Percentiles rank a stretch among this genome's conserved stretches.
Evolutionary conservation across 2,888 invertebrate genomes (phyloP).

Genomic region (Eristalis pertinax): DNA sequence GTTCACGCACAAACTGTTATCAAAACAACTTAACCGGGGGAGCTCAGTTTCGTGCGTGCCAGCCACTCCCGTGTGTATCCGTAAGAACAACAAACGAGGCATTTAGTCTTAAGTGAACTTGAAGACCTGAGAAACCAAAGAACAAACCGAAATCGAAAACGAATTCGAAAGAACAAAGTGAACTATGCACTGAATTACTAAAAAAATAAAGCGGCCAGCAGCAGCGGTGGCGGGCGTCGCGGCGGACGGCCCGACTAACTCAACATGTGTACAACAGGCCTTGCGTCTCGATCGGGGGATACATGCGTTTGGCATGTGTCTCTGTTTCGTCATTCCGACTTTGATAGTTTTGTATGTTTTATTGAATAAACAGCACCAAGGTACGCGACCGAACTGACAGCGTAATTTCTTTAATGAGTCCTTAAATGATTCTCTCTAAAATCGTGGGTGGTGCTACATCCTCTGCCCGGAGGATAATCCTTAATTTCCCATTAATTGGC

Average conservation of each 20-base stretch:
- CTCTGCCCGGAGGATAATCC: constrained; percentile 39
- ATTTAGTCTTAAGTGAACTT: constrained; percentile 69
- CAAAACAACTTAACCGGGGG: constrained; percentile 66
- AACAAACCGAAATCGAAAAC: constrained; percentile 57
- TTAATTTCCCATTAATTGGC: constrained; percentile 68
- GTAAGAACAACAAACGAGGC: constrained; percentile 65
- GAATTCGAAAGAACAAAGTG: constrained; percentile 65
- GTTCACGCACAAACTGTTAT: constrained; percentile 62
- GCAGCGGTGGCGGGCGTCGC: too few species aligned
- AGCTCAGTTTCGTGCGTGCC: constrained; percentile 56
- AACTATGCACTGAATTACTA: constrained; percentile 53
- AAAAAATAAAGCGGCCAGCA: constrained; percentile 54
- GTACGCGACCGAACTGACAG: not conserved
- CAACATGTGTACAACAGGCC: constrained; percentile 65
- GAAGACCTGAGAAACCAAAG: constrained; percentile 70
- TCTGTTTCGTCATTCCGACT: constrained; percentile 13
- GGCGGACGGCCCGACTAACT: not conserved
- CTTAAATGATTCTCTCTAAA: constrained; percentile 26
- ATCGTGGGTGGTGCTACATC: not conserved
- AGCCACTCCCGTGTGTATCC: constrained; percentile 60
- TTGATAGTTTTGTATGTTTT: constrained; percentile 26
- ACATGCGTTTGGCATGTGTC: constrained; percentile 41
- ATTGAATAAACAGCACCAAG: constrained; percentile 27
- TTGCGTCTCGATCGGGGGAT: constrained; percentile 2
- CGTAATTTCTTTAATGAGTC: constrained; percentile 33